Conservation (phyloP, 2,888 invertebrate genomes). For the Allacma fusca region DNA sequence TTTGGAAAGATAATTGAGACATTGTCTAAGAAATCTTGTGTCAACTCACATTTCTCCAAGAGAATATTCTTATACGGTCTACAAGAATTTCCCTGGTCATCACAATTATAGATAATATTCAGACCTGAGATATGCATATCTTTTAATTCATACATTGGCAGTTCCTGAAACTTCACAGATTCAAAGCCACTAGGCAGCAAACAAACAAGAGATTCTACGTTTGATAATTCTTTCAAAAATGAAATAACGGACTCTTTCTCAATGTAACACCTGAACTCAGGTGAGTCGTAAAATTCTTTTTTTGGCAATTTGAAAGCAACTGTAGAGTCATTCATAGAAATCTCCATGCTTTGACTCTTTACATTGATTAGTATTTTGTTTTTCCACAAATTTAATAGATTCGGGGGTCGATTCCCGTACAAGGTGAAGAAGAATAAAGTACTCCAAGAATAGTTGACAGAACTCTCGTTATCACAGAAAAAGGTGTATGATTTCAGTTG, state of each 20-base stretch:
- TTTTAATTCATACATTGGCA: slow-evolving; percentile 11
- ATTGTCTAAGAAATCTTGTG: slow-evolving; percentile 15
- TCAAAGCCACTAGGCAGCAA: slow-evolving; percentile 28
- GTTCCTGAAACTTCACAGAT: not conserved
- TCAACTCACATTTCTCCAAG: slow-evolving; percentile 21
- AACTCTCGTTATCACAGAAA: slow-evolving; percentile 6
- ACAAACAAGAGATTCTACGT: not conserved
- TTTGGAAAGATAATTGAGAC: slow-evolving; percentile 5
- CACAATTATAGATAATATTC: not conserved
- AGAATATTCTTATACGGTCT: slow-evolving; percentile 12
- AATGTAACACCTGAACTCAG: slow-evolving; percentile 23
- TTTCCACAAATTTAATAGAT: slow-evolving; percentile 6
- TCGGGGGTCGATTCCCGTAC: not conserved
- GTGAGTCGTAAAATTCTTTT: slow-evolving; percentile 34
- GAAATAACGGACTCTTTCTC: not conserved
- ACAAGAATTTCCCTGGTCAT: not conserved
- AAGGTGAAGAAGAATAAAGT: slow-evolving; percentile 29
- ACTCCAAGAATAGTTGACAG: slow-evolving; percentile 23
- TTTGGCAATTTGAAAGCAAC: slow-evolving; percentile 17
- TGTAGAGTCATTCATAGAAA: not conserved
- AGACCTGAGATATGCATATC: slow-evolving; percentile 22
- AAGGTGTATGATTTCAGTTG: slow-evolving; percentile 8
- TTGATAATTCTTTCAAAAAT: slow-evolving; percentile 17
- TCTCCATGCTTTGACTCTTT: not conserved
- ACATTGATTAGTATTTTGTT: slow-evolving; percentile 14